These are phyloP conservation scores for Anguilla megastoma DNA, from an alignment of 2,797 vertebrate genomes.

Conservation along the genomic window DNA sequence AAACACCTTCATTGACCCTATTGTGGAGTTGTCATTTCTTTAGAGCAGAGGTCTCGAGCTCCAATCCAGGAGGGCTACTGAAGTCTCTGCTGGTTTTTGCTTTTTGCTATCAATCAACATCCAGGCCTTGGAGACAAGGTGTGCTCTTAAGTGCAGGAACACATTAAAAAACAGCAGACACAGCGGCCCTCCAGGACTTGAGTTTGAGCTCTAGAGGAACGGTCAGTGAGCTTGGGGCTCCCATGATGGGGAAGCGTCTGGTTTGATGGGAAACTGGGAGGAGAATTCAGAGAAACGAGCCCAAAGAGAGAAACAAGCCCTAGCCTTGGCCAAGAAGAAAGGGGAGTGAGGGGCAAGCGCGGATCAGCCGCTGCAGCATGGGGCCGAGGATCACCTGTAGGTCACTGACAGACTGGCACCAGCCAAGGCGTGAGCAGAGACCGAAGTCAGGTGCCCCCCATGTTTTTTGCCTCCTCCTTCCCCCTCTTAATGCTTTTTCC, in stretches of 20 bases:
- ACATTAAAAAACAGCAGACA: too few relatives aligned
- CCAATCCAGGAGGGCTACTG: neutral
- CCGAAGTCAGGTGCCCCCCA: slow-evolving; percentile 45
- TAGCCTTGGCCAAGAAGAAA: neutral
- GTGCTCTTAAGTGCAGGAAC: too few relatives aligned
- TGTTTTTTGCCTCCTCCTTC: slow-evolving; percentile 60
- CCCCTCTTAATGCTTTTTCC: slow-evolving; percentile 60
- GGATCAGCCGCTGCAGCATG: slow-evolving; percentile 37
- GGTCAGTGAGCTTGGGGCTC: neutral
- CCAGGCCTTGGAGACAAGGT: too few relatives aligned
- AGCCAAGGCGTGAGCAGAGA: slow-evolving; percentile 50
- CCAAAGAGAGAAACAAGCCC: neutral
- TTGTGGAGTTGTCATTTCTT: slow-evolving; percentile 38
- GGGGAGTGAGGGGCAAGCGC: too few relatives aligned
- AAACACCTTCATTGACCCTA: slow-evolving; percentile 54
- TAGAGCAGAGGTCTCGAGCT: slow-evolving; percentile 22
- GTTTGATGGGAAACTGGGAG: too few relatives aligned
- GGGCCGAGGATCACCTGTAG: slow-evolving; percentile 65
- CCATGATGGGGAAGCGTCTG: too few relatives aligned
- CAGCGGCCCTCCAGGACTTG: too few relatives aligned
- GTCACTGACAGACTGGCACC: slow-evolving; percentile 68
- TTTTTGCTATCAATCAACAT: neutral
- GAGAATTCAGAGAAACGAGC: neutral
- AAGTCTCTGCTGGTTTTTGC: neutral
- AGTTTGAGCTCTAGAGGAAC: neutral